phyloP scores from a whole-genome alignment of 2,888 invertebrate genomes.

The Subacronicta megacephala region DNA sequence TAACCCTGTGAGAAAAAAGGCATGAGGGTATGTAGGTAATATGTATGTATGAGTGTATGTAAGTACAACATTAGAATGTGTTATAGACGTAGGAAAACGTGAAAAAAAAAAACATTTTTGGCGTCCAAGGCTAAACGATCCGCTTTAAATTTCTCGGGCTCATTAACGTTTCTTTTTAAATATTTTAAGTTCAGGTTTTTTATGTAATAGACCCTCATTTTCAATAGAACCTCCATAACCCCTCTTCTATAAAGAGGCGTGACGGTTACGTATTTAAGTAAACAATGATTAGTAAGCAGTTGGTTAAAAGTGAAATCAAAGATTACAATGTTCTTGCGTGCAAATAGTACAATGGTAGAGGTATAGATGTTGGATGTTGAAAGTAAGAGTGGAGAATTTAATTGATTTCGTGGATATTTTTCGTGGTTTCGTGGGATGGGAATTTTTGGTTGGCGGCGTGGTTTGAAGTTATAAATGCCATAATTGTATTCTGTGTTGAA shows the following conservation, averaged over 20 bases:
- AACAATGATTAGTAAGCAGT: slow-evolving; percentile 28
- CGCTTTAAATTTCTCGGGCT: too few relatives aligned
- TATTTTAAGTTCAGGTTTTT: too few relatives aligned
- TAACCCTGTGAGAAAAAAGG: too few relatives aligned
- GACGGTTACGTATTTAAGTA: slow-evolving; percentile 29
- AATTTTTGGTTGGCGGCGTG: not conserved
- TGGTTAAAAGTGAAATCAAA: slow-evolving; percentile 46
- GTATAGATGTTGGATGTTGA: slow-evolving; percentile 10
- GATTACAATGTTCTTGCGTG: slow-evolving; percentile 26
- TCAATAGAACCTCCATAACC: not conserved
- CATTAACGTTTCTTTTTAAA: too few relatives aligned
- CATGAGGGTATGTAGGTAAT: too few relatives aligned
- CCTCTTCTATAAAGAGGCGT: slow-evolving; percentile 6
- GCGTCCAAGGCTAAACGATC: too few relatives aligned
- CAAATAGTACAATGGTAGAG: slow-evolving; percentile 7
- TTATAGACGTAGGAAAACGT: too few relatives aligned
- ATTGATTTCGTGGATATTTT: slow-evolving; percentile 29
- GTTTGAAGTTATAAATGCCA: not conserved
- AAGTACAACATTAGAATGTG: too few relatives aligned
- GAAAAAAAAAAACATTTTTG: too few relatives aligned
- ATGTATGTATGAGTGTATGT: too few relatives aligned
- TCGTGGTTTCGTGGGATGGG: slow-evolving; percentile 12
- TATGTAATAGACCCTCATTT: too few relatives aligned
- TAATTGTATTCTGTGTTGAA: not conserved
- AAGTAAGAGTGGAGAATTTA: slow-evolving; percentile 28